A percentile compares a stretch with the other conserved stretches of the same genome.
Evolutionary conservation across 2,113 vertebrate species (phyloP).

Genomic region (Taxidea taxus): DNA sequence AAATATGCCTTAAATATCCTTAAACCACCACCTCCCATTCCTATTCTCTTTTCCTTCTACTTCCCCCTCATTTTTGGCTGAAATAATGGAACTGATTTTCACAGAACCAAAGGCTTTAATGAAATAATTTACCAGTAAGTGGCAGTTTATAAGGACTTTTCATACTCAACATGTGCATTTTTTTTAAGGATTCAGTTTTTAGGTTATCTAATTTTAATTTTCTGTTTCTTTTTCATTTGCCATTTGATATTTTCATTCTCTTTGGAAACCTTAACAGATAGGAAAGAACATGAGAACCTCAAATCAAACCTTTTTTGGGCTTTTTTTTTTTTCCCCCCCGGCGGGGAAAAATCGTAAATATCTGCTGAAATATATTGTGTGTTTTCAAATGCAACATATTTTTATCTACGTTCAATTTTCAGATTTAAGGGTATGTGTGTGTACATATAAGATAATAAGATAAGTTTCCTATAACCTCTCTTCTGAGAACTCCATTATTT

Average conservation of each 20-base stretch:
- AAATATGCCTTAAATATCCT: background rate
- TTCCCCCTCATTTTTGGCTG: background rate
- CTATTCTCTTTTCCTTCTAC: background rate
- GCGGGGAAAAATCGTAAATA: background rate
- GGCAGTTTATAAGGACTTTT: background rate
- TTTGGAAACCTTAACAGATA: background rate
- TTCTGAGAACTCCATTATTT: background rate
- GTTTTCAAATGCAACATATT: background rate
- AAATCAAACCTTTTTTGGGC: background rate
- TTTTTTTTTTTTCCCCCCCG: background rate
- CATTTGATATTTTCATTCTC: conserved; percentile 9
- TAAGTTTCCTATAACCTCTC: background rate
- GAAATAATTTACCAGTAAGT: background rate
- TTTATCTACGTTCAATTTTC: conserved; percentile 4
- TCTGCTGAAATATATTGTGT: background rate
- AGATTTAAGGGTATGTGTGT: background rate
- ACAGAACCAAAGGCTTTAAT: background rate
- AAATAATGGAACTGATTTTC: conserved; percentile 2
- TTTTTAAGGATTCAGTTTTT: background rate
- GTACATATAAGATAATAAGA: background rate
- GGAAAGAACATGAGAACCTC: background rate
- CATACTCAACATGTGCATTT: background rate
- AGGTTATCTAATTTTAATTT: background rate
- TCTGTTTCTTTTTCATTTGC: background rate
- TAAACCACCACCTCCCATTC: background rate